Conservation (phyloP, 2,113 vertebrate species). For the Gila orcuttii region DNA sequence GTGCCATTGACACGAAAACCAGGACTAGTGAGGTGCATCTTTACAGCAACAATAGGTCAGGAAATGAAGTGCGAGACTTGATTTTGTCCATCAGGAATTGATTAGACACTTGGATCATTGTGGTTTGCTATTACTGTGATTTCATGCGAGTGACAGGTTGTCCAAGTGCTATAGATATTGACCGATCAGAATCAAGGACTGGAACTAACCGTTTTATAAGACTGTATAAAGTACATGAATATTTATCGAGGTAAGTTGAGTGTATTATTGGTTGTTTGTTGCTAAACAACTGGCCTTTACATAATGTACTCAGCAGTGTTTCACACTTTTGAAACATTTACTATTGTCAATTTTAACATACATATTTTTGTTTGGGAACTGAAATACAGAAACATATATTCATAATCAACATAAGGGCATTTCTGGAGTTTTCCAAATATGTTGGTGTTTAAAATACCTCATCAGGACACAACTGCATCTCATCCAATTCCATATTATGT, state of each 20-base stretch:
- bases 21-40: not conserved
- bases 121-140: too few relatives aligned
- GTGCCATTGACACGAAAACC: slow-evolving; percentile 10
- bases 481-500: slow-evolving; percentile 23
- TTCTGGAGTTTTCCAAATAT: slow-evolving; percentile 6
- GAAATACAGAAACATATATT: not conserved
- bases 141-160: too few relatives aligned
- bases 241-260: not conserved
- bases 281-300: not conserved
- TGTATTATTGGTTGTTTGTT: not conserved
- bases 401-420: not conserved
- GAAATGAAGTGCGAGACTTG: not conserved
- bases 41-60: not conserved
- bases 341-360: not conserved
- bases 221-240: not conserved
- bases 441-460: not conserved
- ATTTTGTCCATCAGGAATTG: too few relatives aligned
- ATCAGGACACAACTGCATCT: not conserved
- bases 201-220: too few relatives aligned
- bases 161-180: too few relatives aligned
- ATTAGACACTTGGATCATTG: too few relatives aligned
- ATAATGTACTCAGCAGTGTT: not conserved
- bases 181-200: too few relatives aligned
- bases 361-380: not conserved
- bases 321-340: not conserved